Percentiles rank a stretch among this genome's conserved stretches.
phyloP scores from a whole-genome alignment of 2,113 vertebrate genomes.

The Pipa parva region DNA sequence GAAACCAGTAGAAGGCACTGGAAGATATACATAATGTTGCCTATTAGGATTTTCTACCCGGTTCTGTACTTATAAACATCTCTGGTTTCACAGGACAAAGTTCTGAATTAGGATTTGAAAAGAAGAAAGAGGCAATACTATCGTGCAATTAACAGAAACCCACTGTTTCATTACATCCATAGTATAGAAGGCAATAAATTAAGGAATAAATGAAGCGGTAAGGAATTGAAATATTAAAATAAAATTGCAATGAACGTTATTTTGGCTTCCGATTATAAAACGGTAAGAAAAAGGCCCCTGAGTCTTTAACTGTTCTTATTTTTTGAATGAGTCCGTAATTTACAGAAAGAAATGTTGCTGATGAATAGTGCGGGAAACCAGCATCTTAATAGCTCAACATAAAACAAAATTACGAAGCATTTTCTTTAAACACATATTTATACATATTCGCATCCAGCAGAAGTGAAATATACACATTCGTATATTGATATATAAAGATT shows the following conservation, averaged over 20 bases:
- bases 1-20: too few relatives aligned
- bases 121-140: not conserved
- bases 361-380: conserved; percentile 25
- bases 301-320: conserved; percentile 28
- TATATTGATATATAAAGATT: too few relatives aligned
- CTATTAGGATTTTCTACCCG: not conserved
- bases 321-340: conserved; percentile 23
- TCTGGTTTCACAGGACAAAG: too few relatives aligned
- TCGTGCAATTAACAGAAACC: conserved; percentile 1
- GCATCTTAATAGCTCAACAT: conserved; percentile 20
- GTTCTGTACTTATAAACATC: not conserved
- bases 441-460: conserved; percentile 6
- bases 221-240: conserved; percentile 44
- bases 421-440: conserved; percentile 39
- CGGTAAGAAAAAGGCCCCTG: conserved; percentile 23
- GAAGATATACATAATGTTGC: too few relatives aligned
- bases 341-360: conserved; percentile 23
- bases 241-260: conserved; percentile 38
- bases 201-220: conserved; percentile 38
- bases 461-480: conserved; percentile 6
- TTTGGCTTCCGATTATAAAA: conserved; percentile 31
- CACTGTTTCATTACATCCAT: conserved; percentile 7
- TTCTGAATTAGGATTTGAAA: not conserved
- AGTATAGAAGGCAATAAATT: conserved; percentile 31
- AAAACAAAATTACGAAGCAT: conserved; percentile 37